These are phyloP conservation scores for Zosterops hypoxanthus DNA, from an alignment of 2,113 vertebrate genomes.

Conservation along the genomic window DNA sequence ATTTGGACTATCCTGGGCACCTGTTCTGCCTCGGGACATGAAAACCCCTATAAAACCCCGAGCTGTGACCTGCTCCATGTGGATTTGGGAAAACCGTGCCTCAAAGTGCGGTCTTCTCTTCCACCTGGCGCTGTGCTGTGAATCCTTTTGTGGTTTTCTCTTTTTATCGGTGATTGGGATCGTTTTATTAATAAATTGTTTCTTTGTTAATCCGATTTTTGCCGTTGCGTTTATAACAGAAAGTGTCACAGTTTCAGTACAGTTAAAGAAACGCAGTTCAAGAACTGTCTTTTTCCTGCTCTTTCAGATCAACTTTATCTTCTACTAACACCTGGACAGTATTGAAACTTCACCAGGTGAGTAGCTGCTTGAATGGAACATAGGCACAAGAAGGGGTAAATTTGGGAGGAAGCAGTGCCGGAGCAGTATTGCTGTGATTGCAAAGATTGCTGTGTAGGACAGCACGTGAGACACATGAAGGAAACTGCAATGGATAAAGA, in stretches of 20 bases:
- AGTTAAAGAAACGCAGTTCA: not conserved
- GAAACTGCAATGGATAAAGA: not conserved
- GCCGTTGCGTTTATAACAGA: not conserved
- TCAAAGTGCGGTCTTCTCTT: no score
- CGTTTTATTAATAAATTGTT: no score
- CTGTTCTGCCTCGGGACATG: no score
- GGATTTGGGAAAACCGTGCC: no score
- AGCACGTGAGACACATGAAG: not conserved
- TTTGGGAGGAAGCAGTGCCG: not conserved
- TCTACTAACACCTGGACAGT: not conserved
- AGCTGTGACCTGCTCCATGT: no score
- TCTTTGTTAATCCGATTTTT: no score
- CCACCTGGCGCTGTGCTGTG: no score
- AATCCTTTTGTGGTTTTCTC: no score
- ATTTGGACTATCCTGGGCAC: no score
- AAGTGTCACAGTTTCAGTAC: not conserved
- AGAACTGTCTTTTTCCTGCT: not conserved
- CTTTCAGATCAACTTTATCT: not conserved
- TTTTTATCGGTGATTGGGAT: no score
- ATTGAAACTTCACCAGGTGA: not conserved
- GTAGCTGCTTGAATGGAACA: not conserved
- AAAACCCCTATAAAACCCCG: no score
- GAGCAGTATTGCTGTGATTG: not conserved
- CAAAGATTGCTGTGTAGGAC: not conserved
- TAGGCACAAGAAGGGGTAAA: not conserved